Evolutionary conservation across 2,888 invertebrate genomes (phyloP).

Genomic region (Euspilapteryx auroguttella): DNA sequence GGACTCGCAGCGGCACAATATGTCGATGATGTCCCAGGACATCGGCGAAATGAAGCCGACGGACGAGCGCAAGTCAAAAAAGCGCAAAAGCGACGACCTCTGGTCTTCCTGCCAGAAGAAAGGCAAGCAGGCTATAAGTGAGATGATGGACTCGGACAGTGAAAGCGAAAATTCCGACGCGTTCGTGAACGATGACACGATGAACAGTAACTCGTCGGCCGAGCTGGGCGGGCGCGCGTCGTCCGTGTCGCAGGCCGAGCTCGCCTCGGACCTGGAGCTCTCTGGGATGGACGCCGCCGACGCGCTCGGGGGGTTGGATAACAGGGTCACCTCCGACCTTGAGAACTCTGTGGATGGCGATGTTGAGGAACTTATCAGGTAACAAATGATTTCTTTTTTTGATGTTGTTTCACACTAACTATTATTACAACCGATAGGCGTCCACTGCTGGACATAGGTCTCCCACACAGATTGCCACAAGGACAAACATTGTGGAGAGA

Average conservation of each 20-base stretch:
- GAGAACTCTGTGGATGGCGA: slow-evolving; percentile 64
- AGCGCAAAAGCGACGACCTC: slow-evolving; percentile 64
- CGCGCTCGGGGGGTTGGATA: slow-evolving; percentile 44
- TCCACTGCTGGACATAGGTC: too few species aligned
- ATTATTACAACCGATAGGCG: too few species aligned
- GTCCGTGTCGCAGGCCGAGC: slow-evolving; percentile 55
- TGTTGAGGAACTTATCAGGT: slow-evolving; percentile 65
- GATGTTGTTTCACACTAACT: too few species aligned
- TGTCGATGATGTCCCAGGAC: slow-evolving; percentile 44
- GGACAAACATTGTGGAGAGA: too few species aligned
- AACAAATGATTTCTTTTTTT: too few species aligned
- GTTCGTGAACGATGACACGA: slow-evolving; percentile 44
- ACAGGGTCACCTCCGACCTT: slow-evolving; percentile 54
- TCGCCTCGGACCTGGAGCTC: slow-evolving; percentile 65
- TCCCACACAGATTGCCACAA: too few species aligned
- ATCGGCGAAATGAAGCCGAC: slow-evolving; percentile 24
- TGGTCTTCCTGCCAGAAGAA: slow-evolving; percentile 65
- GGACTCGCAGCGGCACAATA: slow-evolving; percentile 47
- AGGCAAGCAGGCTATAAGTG: slow-evolving; percentile 58
- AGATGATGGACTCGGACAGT: slow-evolving; percentile 66
- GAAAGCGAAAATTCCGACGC: slow-evolving; percentile 45
- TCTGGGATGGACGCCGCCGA: slow-evolving; percentile 66
- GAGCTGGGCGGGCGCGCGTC: slow-evolving; percentile 43
- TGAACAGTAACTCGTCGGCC: slow-evolving; percentile 45
- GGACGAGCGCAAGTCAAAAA: slow-evolving; percentile 57